phyloP scores from a whole-genome alignment of 23 tunicate genomes.

The Botrylloides violaceus region DNA sequence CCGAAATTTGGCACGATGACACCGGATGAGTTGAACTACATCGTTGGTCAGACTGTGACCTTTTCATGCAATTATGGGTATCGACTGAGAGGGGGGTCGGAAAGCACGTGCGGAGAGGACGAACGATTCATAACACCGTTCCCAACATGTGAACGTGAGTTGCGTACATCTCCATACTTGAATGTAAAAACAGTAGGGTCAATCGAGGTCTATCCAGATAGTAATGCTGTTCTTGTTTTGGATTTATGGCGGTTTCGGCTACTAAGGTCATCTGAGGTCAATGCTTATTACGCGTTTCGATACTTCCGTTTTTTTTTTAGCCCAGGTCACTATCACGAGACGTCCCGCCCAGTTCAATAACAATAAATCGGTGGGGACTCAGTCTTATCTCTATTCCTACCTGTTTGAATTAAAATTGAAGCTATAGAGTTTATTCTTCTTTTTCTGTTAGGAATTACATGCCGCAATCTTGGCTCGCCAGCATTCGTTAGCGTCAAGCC shows the following conservation, averaged over 20 bases:
- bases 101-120: conserved; percentile 10
- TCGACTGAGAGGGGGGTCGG: neutral
- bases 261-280: no score
- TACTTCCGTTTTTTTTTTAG: neutral
- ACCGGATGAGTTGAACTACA: neutral
- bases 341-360: no score
- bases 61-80: conserved; percentile 6
- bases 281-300: neutral
- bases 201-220: no score
- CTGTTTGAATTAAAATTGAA: no score
- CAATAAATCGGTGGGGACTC: no score
- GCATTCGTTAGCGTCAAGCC: conserved; percentile 9
- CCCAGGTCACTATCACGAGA: no score
- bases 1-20: conserved; percentile 15
- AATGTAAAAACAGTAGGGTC: no score
- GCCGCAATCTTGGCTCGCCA: conserved; percentile 13
- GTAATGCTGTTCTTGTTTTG: no score
- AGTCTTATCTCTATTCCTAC: no score
- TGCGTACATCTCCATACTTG: no score
- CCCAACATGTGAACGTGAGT: conserved; percentile 30
- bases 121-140: conserved; percentile 3
- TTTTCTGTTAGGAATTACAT: conserved; percentile 3
- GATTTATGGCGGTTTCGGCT: no score
- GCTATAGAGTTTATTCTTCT: no score
- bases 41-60: conserved; percentile 7